Base-by-base conservation (phyloP, 2,888 invertebrate species). In the Elegia similella region DNA sequence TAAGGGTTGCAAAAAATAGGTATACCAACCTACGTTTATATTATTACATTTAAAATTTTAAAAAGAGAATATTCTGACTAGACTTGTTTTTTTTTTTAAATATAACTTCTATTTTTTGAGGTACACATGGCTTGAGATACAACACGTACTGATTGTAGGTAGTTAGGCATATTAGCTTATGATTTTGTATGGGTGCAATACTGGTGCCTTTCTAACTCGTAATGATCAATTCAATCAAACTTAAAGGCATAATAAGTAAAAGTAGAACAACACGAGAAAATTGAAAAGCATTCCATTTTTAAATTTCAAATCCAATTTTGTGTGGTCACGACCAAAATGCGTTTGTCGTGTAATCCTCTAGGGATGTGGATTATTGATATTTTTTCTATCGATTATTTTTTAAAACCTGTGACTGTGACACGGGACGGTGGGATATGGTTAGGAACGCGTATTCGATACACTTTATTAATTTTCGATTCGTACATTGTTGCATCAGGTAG, bases 261-360 rank as follows among this genome's bases (percentile, higher is more conserved):
- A 38, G 2, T 38, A 38, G n/a, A 38, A 38, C 38, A 38, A 38
- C 8, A 38, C 6, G 38, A n/a, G 38, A 38, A 64, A 61, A 71
- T 63, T 73, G 52, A 70, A 69, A 67, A 67, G 58, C 66, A 65
- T 66, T 67, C 59, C 62, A 59, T 63, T 64, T 83, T 82, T 77
- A 67, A 81, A 80, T 82, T 81, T 84, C 73, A 81, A 81, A 60
- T 68, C 76, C 42, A 63, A 65, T 81, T 85, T 86, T 76, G 88
- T 89, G 90, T 89, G 90, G 87, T 86, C 88, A 82, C 69, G 69
- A 79, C 76, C 76, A 78, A 88, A 88, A 90, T 91, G 90, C 86
- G 80, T 90, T 90, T 89, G 86, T 88, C 87, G 86, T 88, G 90
- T 90, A 90, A 90, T 90, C 90, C 90, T 76, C 88, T 34, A 66